Conservation (phyloP, 1,140 invertebrate genomes). For the Scylla paramamosain region DNA sequence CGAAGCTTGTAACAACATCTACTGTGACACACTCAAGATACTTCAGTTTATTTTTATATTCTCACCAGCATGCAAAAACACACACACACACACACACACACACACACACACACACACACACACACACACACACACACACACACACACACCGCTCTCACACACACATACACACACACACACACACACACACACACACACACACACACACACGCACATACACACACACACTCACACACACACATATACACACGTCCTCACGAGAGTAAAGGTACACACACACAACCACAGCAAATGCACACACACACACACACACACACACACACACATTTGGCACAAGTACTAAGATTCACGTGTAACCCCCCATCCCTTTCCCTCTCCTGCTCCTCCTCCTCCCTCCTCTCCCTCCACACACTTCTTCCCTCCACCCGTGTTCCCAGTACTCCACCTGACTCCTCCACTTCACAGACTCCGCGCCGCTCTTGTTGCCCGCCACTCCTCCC, state of each 20-base stretch:
- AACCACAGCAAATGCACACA: not conserved
- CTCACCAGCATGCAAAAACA: not conserved
- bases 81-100: not conserved
- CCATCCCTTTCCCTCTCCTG: not conserved
- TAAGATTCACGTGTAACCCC: not conserved
- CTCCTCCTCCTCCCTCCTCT: not conserved
- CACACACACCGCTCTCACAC: not conserved
- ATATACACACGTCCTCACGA: not conserved
- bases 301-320: slow-evolving; percentile 19
- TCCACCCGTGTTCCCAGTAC: not conserved
- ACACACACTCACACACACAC: not conserved
- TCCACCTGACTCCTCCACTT: not conserved
- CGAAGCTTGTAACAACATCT: not conserved
- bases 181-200: too few relatives aligned
- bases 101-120: slow-evolving; percentile 20
- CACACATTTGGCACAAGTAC: slow-evolving; percentile 7
- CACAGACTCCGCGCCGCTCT: not conserved
- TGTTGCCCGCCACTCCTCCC: not conserved
- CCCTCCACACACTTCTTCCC: not conserved
- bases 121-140: not conserved
- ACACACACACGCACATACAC: not conserved
- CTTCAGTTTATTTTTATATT: not conserved
- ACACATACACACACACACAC: too few relatives aligned
- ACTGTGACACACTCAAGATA: not conserved
- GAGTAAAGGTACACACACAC: too few relatives aligned